A percentile compares a stretch with the other conserved stretches of the same genome.
Evolutionary conservation across 1,140 invertebrate species (phyloP).

Genomic region (Anastrepha obliqua): DNA sequence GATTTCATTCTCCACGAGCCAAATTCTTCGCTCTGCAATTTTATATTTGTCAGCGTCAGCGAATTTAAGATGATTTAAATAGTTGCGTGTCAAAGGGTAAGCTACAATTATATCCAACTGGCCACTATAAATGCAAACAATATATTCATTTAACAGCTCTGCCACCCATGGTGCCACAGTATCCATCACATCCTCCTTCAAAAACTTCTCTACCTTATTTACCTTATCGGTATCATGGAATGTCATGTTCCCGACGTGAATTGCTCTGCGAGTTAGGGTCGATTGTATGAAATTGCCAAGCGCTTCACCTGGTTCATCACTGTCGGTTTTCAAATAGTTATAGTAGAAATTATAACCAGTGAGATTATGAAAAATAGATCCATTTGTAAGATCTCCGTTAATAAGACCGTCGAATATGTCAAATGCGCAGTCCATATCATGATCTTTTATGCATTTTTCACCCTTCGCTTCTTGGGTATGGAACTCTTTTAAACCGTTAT

Average conservation of each 20-base stretch:
- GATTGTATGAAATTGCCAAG: conserved; percentile 78
- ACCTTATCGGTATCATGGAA: conserved; percentile 78
- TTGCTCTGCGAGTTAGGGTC: conserved; percentile 79
- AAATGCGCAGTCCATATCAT: conserved; percentile 81
- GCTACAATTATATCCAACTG: conserved; percentile 91
- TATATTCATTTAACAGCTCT: conserved; percentile 81
- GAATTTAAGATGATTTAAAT: conserved; percentile 83
- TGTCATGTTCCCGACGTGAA: conserved; percentile 88
- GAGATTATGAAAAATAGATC: conserved; percentile 84
- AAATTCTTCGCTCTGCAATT: conserved; percentile 79
- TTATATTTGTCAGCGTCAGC: conserved; percentile 80
- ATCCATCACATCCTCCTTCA: conserved; percentile 88
- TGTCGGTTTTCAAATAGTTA: conserved; percentile 82
- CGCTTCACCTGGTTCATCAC: conserved; percentile 67
- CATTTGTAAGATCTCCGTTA: conserved; percentile 80
- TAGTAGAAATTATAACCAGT: conserved; percentile 88
- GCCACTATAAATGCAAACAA: conserved; percentile 86
- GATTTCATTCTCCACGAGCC: conserved; percentile 82
- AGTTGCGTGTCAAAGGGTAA: conserved; percentile 85
- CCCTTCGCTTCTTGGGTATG: conserved; percentile 78
- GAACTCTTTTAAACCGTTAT: conserved; percentile 79
- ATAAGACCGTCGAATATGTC: conserved; percentile 83
- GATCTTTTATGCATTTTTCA: conserved; percentile 77
- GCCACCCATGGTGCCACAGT: conserved; percentile 85
- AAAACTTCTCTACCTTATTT: conserved; percentile 79